Percentiles rank a stretch among this genome's conserved stretches.
phyloP scores from a whole-genome alignment of 2,888 invertebrate species.

The Stramonita haemastoma region DNA sequence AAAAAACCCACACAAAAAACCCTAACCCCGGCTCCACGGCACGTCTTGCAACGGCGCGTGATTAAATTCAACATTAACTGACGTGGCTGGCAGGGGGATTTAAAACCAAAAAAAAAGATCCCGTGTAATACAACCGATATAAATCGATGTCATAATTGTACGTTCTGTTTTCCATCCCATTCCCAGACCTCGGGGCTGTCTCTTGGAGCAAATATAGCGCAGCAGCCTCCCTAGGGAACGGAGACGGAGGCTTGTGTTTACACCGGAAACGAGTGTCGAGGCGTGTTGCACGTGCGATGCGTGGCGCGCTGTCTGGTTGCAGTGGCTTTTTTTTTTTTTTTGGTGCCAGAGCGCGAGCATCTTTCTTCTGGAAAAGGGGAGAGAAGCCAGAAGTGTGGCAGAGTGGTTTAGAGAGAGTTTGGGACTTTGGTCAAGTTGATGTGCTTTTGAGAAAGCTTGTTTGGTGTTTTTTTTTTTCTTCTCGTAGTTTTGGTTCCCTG shows the following conservation, averaged over 20 bases:
- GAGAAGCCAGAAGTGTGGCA: background rate
- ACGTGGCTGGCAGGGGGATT: background rate
- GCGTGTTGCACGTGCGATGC: constrained; percentile 29
- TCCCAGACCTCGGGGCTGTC: constrained; percentile 15
- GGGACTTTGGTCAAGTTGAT: too few relatives aligned
- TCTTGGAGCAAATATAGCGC: constrained; percentile 28
- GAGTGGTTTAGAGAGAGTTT: background rate
- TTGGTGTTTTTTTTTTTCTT: background rate
- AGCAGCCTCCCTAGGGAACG: background rate
- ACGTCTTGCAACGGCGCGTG: background rate
- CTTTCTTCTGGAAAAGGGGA: background rate
- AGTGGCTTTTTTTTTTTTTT: constrained; percentile 20
- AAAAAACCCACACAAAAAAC: background rate
- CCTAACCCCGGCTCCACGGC: background rate
- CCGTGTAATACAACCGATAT: background rate
- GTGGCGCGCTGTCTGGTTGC: constrained; percentile 7
- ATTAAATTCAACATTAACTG: constrained; percentile 21
- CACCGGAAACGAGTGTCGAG: constrained; percentile 34
- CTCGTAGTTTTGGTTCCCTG: background rate
- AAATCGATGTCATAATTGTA: constrained; percentile 35
- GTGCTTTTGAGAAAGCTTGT: background rate
- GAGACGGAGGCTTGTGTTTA: constrained; percentile 28
- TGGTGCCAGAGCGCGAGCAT: background rate
- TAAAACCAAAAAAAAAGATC: background rate
- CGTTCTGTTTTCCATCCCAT: constrained; percentile 36